Evolutionary conservation across 2,888 invertebrate species (phyloP).

Genomic region (Hedychridium roseum): DNA sequence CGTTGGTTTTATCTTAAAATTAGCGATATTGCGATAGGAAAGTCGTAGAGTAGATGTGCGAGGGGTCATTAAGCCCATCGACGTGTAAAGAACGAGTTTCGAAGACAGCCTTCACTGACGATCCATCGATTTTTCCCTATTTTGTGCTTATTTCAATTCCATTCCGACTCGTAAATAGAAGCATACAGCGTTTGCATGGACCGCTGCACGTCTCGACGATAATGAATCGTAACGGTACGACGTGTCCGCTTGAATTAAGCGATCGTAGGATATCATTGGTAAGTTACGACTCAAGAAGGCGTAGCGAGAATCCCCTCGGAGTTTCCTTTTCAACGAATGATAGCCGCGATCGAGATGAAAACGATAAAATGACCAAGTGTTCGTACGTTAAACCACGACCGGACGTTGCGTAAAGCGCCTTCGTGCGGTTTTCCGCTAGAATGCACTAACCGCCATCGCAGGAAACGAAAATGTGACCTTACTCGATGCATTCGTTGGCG

Average conservation of each 20-base stretch:
- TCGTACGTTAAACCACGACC: slow-evolving; percentile 23
- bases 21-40: too few relatives aligned
- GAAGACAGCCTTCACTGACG: too few relatives aligned
- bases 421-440: slow-evolving; percentile 19
- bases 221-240: slow-evolving; percentile 6
- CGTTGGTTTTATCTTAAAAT: too few relatives aligned
- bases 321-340: slow-evolving; percentile 13
- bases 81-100: too few relatives aligned
- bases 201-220: too few relatives aligned
- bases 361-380: slow-evolving; percentile 11
- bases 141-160: too few relatives aligned
- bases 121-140: too few relatives aligned
- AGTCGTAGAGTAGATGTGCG: too few relatives aligned
- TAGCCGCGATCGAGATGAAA: slow-evolving; percentile 14
- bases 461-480: slow-evolving; percentile 3
- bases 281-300: slow-evolving; percentile 12
- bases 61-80: too few relatives aligned
- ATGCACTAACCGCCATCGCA: not conserved
- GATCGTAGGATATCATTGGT: slow-evolving; percentile 16
- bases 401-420: slow-evolving; percentile 12
- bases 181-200: too few relatives aligned
- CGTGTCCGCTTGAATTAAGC: slow-evolving; percentile 20
- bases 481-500: not conserved
- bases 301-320: slow-evolving; percentile 3
- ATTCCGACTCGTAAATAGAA: too few relatives aligned